Base-by-base conservation (phyloP, 2,888 invertebrate species). In the Byasa hedistus region DNA sequence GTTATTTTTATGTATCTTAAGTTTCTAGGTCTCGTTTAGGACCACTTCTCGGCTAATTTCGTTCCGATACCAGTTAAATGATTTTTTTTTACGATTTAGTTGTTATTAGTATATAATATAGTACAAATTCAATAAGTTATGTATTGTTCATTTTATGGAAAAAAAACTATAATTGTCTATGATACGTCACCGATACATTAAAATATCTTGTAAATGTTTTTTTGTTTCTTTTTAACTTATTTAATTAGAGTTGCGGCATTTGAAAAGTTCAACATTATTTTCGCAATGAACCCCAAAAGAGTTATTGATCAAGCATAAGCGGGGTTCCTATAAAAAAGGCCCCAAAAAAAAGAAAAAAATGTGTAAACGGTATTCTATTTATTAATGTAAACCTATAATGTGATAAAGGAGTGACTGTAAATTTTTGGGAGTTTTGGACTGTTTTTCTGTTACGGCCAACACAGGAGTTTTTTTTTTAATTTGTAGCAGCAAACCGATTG, bases 331-430 rank as follows among this genome's bases (percentile, higher is more conserved):
- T 8, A 10, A 32, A 10, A 32, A 8, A 32, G 1, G 8, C 32
- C 10, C 32, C 8, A 8, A 32, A 32, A 32, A 32, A 32, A 32
- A 32, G 32, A 32, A 2, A 8, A 32, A 32, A 32, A 10, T 10
- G 32, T 32, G 32, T 32, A 32, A 32, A 78, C 79, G 78, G 78
- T 74, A 73, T 61, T 76, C 75, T 81, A 81, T 81, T 81, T 84
- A 79, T 86, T 77, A 80, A 81, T 83, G 78, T 85, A 81, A 83
- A 82, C 78, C 76, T 81, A 81, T 44, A 81, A 84, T 88, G 89
- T 89, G 88, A 89, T 89, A 88, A 85, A 64, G 19, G 68, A 71
- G 83, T 81, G 84, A 83, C 81, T 86, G 84, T 82, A 83, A 80
- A 78, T 82, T 83, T 80, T 80, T 83, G 81, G 75, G 76, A 76